Percentiles rank a stretch among this genome's conserved stretches.
phyloP scores from a whole-genome alignment of 1,140 invertebrate genomes.

The Meloidogyne exigua region DNA sequence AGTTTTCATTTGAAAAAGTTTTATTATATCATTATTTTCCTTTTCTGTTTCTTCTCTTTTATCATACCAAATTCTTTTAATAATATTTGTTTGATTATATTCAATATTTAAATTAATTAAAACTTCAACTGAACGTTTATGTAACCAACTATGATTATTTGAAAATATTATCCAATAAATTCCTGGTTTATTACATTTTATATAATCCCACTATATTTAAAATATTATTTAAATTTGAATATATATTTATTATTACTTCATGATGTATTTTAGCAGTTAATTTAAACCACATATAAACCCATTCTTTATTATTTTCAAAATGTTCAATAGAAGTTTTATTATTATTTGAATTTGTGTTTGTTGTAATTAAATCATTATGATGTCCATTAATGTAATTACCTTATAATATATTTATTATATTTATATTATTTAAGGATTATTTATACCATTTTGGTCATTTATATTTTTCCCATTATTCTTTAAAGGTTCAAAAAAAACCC shows the following conservation, averaged over 20 bases:
- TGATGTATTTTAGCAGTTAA: conserved; percentile 59
- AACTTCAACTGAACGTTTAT: conserved; percentile 21
- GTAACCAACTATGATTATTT: conserved; percentile 50
- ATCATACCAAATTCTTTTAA: neutral
- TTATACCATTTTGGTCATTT: neutral
- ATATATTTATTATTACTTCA: conserved; percentile 30
- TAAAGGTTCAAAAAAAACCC: conserved; percentile 52
- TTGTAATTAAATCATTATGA: neutral
- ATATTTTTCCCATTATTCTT: neutral
- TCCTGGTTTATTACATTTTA: conserved; percentile 38
- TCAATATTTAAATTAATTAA: conserved; percentile 15
- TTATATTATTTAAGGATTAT: neutral
- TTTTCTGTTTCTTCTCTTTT: neutral
- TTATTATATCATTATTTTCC: neutral
- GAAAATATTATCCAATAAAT: conserved; percentile 57
- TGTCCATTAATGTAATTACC: neutral
- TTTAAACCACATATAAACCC: conserved; percentile 62
- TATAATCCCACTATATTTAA: conserved; percentile 15
- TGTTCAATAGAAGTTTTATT: conserved; percentile 30
- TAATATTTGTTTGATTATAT: neutral
- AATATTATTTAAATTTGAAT: neutral
- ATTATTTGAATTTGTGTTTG: neutral
- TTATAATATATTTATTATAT: neutral
- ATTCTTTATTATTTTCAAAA: conserved; percentile 39
- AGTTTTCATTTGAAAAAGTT: conserved; percentile 1